A percentile compares a stretch with the other conserved stretches of the same genome.
Evolutionary conservation across 2,888 invertebrate genomes (phyloP).

Genomic region (Lottia gigantea): DNA sequence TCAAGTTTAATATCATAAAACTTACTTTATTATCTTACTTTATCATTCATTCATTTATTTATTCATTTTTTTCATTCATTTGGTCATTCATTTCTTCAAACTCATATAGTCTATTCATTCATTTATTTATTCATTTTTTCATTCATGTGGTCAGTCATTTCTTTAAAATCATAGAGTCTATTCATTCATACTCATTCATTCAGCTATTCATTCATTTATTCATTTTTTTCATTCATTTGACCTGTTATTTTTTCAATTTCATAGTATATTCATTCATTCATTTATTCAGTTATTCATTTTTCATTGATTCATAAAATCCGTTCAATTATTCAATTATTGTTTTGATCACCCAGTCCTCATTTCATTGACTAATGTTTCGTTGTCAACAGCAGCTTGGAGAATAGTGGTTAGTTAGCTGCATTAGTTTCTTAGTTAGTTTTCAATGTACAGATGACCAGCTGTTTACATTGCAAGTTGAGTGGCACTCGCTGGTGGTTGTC

Average conservation of each 20-base stretch:
- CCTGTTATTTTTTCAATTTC: not conserved
- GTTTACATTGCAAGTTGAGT: no score
- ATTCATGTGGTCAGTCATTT: not conserved
- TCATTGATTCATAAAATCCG: no score
- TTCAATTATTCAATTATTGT: no score
- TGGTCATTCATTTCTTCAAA: constrained; percentile 68
- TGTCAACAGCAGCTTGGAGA: no score
- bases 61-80: not conserved
- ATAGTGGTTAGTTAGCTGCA: no score
- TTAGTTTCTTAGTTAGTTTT: no score
- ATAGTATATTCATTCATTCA: constrained; percentile 60
- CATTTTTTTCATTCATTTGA: not conserved
- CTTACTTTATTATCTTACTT: constrained; percentile 16
- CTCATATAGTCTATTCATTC: constrained; percentile 75
- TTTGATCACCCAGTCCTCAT: no score
- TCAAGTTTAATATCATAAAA: not conserved
- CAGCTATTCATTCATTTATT: not conserved
- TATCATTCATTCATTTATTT: not conserved
- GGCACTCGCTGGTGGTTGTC: no score
- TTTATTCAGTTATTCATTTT: not conserved
- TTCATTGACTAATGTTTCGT: no score
- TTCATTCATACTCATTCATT: not conserved
- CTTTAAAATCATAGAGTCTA: not conserved
- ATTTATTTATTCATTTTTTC: constrained; percentile 69
- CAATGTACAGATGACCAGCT: no score